Conservation (phyloP, 2,797 vertebrate genomes). For the Holocentrus rufus region DNA sequence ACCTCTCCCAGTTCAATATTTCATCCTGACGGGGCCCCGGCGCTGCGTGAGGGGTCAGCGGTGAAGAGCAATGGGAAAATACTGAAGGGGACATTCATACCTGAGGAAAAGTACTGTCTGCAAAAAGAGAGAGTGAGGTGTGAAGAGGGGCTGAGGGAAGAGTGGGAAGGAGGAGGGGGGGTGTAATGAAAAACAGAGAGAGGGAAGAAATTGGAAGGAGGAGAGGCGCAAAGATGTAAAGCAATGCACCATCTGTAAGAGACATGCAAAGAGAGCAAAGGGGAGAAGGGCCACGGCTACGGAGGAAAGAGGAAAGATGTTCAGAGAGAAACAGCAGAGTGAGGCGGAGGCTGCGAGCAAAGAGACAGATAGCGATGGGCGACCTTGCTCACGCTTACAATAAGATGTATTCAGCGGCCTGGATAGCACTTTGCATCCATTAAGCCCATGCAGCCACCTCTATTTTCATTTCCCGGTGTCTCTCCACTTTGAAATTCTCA, state of each 20-base stretch:
- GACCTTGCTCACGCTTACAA: background rate
- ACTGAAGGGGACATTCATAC: slow-evolving; percentile 44
- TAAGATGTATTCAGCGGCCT: background rate
- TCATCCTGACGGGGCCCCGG: slow-evolving; percentile 66
- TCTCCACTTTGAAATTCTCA: background rate
- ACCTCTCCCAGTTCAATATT: slow-evolving; percentile 62
- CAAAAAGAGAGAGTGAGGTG: background rate
- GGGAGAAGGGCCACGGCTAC: background rate
- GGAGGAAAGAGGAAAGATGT: background rate
- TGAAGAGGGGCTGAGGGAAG: slow-evolving; percentile 4
- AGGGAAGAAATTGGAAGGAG: background rate
- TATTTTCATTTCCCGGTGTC: background rate
- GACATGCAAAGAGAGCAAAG: slow-evolving; percentile 11
- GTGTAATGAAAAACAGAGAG: background rate
- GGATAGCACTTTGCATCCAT: slow-evolving; percentile 11
- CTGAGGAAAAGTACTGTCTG: slow-evolving; percentile 46
- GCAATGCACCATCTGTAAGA: too few species aligned
- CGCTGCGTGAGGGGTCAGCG: slow-evolving; percentile 69
- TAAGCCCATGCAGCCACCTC: background rate
- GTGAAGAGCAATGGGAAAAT: slow-evolving; percentile 46
- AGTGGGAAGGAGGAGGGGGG: background rate
- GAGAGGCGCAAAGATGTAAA: background rate
- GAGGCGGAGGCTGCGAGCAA: background rate
- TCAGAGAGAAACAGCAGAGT: slow-evolving; percentile 13
- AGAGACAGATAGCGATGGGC: background rate